These are phyloP conservation scores for Ennomos erosarius DNA, from an alignment of 2,888 invertebrate genomes.

Conservation along the genomic window DNA sequence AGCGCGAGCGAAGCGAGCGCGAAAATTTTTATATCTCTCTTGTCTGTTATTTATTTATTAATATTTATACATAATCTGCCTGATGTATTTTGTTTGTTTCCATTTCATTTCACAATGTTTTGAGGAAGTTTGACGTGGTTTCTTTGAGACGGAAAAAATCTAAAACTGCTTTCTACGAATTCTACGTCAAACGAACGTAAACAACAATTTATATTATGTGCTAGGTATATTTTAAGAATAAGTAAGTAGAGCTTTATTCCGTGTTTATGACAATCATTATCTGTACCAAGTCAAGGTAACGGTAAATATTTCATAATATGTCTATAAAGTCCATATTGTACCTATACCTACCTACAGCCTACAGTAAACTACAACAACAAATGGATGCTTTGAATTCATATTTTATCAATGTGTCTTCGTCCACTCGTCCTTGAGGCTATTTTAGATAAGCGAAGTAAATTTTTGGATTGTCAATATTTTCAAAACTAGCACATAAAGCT, in stretches of 20 bases:
- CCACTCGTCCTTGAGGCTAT: slow-evolving; percentile 48
- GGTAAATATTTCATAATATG: slow-evolving; percentile 6
- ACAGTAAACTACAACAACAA: slow-evolving; percentile 29
- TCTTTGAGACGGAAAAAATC: slow-evolving; percentile 7
- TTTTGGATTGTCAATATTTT: slow-evolving; percentile 18
- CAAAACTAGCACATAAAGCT: background rate
- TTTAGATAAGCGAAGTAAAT: slow-evolving; percentile 44
- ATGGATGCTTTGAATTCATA: slow-evolving; percentile 42
- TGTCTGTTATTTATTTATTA: no score
- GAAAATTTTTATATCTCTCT: no score
- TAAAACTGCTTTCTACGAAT: background rate
- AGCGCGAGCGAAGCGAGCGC: no score
- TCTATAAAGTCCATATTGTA: slow-evolving; percentile 17
- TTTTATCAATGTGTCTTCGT: slow-evolving; percentile 23
- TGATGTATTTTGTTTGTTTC: background rate
- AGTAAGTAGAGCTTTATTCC: slow-evolving; percentile 1
- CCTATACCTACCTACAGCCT: no score
- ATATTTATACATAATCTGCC: background rate
- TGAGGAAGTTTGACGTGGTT: slow-evolving; percentile 12
- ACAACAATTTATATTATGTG: slow-evolving; percentile 3
- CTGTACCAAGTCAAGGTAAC: slow-evolving; percentile 13
- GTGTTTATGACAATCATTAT: slow-evolving; percentile 5
- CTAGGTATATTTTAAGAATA: slow-evolving; percentile 3
- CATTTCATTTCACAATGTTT: slow-evolving; percentile 3
- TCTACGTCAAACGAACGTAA: slow-evolving; percentile 14